Evolutionary conservation across 2,888 invertebrate genomes (phyloP), one percentile per base, ranked within the genome.

Genomic region (Trachelus troglodyta): DNA sequence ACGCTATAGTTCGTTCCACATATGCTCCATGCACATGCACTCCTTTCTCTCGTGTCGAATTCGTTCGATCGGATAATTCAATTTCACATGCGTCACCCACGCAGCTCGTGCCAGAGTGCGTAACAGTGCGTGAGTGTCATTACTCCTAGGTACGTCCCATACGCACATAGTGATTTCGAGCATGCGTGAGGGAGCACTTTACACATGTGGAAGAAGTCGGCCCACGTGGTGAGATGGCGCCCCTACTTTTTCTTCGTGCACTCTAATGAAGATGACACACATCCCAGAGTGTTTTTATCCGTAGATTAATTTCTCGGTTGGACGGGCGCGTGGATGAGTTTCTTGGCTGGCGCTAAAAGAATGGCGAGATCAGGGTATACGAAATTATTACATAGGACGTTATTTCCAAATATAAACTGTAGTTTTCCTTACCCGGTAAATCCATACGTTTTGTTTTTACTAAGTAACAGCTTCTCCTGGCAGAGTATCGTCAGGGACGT

Each of bases 381-480:
- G 23, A 56, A 56, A 56, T 56, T 56, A 23, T 56, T 23, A 56
- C 56, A 23, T 56, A 9, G 56, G 56, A 23, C 56, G 23, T 56
- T 56, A 56, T 4, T 2, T 56, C 2, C 56, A 56, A 2, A 56
- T 56, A 56, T 56, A 56, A 56, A 56, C 56, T 23, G 0, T 23
- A 56, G 56, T 56, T 56, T 23, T 56, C 9, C 56, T 56, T 56
- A 56, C 23, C 56, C 56, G 1, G 56, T 56, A 23, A 23, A 56
- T 56, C 23, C 56, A 56, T 23, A 9, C 23, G 56, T 56, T 56
- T 56, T 56, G 56, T 56, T 56, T 56, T 56, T 23, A 56, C 56
- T 56, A 56, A 23, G 74, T 78, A 80, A 79, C 77, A 76, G 76
- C 79, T 75, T 81, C 76, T 81, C 77, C 76, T 77, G 80, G 75